Evolutionary conservation across 2,888 invertebrate genomes (phyloP), one percentile per base, ranked within the genome.

Genomic region (Chloroclystis v-ata): DNA sequence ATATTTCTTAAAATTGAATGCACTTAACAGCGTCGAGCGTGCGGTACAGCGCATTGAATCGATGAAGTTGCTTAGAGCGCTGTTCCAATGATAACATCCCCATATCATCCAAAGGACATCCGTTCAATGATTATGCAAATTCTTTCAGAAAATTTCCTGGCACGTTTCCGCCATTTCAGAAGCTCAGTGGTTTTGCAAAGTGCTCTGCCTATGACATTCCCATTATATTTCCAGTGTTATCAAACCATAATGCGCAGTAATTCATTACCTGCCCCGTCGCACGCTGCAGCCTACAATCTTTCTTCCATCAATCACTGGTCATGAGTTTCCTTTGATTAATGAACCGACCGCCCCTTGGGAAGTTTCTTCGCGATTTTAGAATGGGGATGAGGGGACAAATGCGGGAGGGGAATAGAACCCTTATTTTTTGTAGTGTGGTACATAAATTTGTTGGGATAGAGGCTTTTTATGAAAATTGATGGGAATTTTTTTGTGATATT

Each of bases 291-390:
- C 48, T 45, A 44, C 52, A 51, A 55, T 57, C 54, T 57, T 56
- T 47, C 46, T 45, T 35, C 56, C 63, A 61, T 63, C 60, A 60
- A 59, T 63, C 63, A 57, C 49, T 30, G 47, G 42, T 44, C 59
- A 53, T 55, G 59, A 59, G 60, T 59, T 59, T 45, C 50, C 50
- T 50, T 54, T 63, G 63, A 61, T 63, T 61, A 63, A 63, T 61
- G 60, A 60, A 60, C 56, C 54, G 51, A 52, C 52, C 57, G 41
- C 59, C 57, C 57, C 48, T 46, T 46, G 45, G 47, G 48, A 58
- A 62, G 53, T 58, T 60, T 57, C 53, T 47, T 51, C 29, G 45
- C 43, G 51, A 57, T 54, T 57, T 43, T 41, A 41, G 45, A 16
- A 4, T 28, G 24, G 52, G 38, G 47, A 16, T 29, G 20, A 20